Percentiles rank a stretch among this genome's conserved stretches.
Evolutionary conservation across 2,888 invertebrate species (phyloP).

Genomic region (Mesochorus sp.): DNA sequence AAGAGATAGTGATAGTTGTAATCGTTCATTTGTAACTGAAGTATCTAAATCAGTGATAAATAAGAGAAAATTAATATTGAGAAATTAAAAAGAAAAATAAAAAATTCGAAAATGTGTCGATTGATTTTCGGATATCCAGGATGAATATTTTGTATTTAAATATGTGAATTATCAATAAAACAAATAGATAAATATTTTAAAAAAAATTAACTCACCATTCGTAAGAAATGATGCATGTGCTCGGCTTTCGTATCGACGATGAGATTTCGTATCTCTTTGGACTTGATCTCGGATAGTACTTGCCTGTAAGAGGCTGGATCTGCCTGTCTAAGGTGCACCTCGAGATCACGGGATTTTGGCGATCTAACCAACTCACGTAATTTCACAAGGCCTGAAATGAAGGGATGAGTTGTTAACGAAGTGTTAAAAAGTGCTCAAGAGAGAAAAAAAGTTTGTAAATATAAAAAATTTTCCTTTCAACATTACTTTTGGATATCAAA

Average conservation of each 20-base stretch:
- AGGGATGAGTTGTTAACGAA: too few species aligned
- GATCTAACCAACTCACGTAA: constrained; percentile 88
- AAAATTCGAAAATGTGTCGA: too few species aligned
- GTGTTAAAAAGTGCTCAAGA: too few species aligned
- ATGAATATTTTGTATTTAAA: not conserved
- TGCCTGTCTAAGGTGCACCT: constrained; percentile 88
- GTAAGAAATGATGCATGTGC: constrained; percentile 88
- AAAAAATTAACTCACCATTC: constrained; percentile 85
- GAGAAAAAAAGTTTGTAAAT: too few species aligned
- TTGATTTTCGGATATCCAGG: constrained; percentile 2
- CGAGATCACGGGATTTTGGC: constrained; percentile 85
- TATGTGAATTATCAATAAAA: not conserved
- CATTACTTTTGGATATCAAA: too few species aligned
- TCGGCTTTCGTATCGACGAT: constrained; percentile 90
- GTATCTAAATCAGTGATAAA: constrained; percentile 85
- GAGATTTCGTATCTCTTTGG: constrained; percentile 89
- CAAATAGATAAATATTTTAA: too few species aligned
- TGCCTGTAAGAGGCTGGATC: constrained; percentile 86
- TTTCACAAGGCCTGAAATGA: constrained; percentile 86
- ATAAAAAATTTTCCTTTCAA: too few species aligned
- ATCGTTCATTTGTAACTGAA: constrained; percentile 92
- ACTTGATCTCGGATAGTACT: constrained; percentile 88
- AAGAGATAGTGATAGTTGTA: constrained; percentile 93
- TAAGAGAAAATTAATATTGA: not conserved
- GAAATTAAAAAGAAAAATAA: too few species aligned